phyloP scores from a whole-genome alignment of 53 echinoderm and acorn worm genomes.

The Zoroaster sp. region DNA sequence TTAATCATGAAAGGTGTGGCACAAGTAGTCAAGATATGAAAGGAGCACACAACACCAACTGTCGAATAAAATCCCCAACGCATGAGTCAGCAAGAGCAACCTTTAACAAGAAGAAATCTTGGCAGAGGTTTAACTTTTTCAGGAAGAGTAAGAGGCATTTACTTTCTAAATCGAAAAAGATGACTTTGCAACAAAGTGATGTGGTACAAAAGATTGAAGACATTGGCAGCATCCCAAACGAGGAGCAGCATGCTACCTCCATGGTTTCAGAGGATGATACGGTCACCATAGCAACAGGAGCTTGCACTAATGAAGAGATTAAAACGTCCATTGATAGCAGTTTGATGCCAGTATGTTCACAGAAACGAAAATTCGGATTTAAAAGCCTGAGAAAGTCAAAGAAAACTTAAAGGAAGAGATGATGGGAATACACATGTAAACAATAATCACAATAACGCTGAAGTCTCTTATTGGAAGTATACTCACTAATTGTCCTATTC shows the following conservation, averaged over 20 bases:
- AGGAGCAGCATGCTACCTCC: neutral
- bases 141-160: neutral
- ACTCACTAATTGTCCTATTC: too few relatives aligned
- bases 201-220: neutral
- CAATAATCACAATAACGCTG: neutral
- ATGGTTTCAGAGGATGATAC: neutral
- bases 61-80: neutral
- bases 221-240: neutral
- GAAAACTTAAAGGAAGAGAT: conserved; percentile 3
- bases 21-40: neutral
- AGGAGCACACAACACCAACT: neutral
- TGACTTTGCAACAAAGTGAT: neutral
- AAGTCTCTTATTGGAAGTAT: neutral
- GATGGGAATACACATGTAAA: neutral
- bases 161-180: neutral
- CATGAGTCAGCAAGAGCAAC: neutral
- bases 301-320: neutral
- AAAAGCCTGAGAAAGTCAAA: neutral
- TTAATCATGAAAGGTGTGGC: neutral
- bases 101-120: neutral
- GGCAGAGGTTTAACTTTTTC: neutral
- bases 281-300: neutral
- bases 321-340: neutral
- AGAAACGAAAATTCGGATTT: conserved; percentile 33
- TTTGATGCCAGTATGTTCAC: neutral